These are phyloP conservation scores for Temnothorax curvispinosus DNA, from an alignment of 1,140 invertebrate genomes.

Conservation along the genomic window DNA sequence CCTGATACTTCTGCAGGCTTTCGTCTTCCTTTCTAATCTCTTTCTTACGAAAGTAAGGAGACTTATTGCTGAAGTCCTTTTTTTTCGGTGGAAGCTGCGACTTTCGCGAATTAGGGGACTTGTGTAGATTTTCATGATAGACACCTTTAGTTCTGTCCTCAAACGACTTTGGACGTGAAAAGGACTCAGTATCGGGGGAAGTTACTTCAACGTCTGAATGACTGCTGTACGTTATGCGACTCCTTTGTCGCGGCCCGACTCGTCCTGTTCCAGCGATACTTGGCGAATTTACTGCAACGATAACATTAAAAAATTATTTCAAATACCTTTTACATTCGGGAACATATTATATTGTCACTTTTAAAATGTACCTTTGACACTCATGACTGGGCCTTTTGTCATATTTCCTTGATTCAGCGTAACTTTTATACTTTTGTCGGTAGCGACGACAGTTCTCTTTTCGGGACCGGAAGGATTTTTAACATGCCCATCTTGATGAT, in stretches of 20 bases:
- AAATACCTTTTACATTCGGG: background rate
- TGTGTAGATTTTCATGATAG: constrained; percentile 69
- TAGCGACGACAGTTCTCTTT: constrained; percentile 75
- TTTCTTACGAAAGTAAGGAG: constrained; percentile 67
- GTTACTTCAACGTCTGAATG: constrained; percentile 78
- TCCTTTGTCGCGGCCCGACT: constrained; percentile 84
- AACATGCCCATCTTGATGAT: constrained; percentile 61
- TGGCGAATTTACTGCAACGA: constrained; percentile 81
- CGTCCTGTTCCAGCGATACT: constrained; percentile 83
- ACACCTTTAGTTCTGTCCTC: constrained; percentile 77
- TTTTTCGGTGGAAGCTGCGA: constrained; percentile 73
- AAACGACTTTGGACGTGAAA: constrained; percentile 74
- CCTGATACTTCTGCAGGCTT: constrained; percentile 20
- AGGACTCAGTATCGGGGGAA: constrained; percentile 63
- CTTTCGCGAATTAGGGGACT: constrained; percentile 72
- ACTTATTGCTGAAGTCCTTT: constrained; percentile 74
- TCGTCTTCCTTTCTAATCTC: constrained; percentile 68
- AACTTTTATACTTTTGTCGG: constrained; percentile 80
- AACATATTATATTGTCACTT: background rate
- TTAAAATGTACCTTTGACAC: constrained; percentile 80
- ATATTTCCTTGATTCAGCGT: constrained; percentile 74
- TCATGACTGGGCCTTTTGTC: constrained; percentile 79
- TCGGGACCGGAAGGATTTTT: constrained; percentile 60
- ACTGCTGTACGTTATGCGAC: constrained; percentile 82
- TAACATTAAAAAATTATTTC: background rate